Evolutionary conservation across 2,888 invertebrate species (phyloP), one percentile per base, ranked within the genome.

Genomic region (Pseudanteris insignis): DNA sequence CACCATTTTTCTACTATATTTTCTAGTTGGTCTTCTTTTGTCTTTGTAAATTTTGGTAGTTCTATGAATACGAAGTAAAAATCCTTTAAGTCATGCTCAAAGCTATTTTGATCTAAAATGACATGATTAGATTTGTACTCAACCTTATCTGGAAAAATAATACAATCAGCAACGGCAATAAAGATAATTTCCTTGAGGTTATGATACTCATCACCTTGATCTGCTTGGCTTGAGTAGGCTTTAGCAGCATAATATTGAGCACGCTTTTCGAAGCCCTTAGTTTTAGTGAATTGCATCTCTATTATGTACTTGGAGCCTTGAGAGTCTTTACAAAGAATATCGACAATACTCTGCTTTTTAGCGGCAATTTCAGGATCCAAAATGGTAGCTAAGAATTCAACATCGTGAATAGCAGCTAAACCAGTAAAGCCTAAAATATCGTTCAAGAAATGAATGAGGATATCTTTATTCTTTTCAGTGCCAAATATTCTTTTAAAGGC

Each of bases 101-200:
- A 21, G 21, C 21, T 37, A 9, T 66, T 38, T 63, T 62, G 25
- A 67, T 70, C 70, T 4, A 37, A 34, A 48, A 67, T 70, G 41
- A 29, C 50, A 36, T 62, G 62, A 1, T 46, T 24, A 5, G 57
- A 57, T 37, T 28, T 51, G 48, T 70, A 70, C 33, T 65, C 68
- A 57, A 44, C n/a, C 63, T 72, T 63, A 47, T 67, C 46, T 59
- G 72, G 70, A 68, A 71, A 68, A 11, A 71, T 25, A 15, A 62
- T 67, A 67, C 62, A 67, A 67, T 72, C 64, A 43, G 69, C 25
- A 2, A 57, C 41, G 43, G 51, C 69, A 64, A 70, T 67, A 65
- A 71, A 72, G 65, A 72, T 63, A 51, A 70, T 48, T 67, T 67
- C 60, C 40, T 72, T 66, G 44, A 70, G 65, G 10, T 70, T 36